These are phyloP conservation scores for Oreortyx pictus DNA, from an alignment of 2,797 vertebrate species.

Conservation along the genomic window DNA sequence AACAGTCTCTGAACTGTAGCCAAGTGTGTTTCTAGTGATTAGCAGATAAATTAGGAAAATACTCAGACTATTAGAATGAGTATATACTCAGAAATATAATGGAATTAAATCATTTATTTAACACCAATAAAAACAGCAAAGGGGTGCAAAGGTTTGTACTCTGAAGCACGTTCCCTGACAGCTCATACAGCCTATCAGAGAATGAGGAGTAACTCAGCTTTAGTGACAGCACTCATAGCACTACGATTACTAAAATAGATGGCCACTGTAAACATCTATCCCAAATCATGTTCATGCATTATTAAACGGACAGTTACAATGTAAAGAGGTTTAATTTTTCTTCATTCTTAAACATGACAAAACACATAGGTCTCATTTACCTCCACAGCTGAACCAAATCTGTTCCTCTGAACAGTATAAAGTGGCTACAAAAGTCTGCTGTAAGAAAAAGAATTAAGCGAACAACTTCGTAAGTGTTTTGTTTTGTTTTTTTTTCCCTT, in stretches of 20 bases:
- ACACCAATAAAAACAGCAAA: constrained; percentile 47
- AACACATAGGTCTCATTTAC: background rate
- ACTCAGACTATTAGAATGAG: constrained; percentile 52
- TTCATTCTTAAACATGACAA: background rate
- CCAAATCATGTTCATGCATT: background rate
- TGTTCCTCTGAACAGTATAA: background rate
- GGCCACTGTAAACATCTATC: background rate
- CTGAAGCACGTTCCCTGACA: background rate
- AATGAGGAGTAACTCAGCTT: background rate
- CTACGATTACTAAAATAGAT: background rate
- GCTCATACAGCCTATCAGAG: background rate
- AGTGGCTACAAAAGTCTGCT: background rate
- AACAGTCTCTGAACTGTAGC: constrained; percentile 44
- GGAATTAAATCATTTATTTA: constrained; percentile 57
- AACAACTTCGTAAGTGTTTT: background rate
- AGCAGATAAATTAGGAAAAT: constrained; percentile 63
- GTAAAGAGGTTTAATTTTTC: background rate
- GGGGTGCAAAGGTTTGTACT: background rate
- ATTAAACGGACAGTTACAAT: background rate
- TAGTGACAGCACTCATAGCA: background rate
- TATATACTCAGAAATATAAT: constrained; percentile 34
- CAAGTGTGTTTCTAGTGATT: constrained; percentile 59
- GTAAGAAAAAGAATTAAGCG: background rate
- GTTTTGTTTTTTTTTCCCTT: background rate
- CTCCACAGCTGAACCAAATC: background rate